Evolutionary conservation across 2,888 invertebrate genomes (phyloP).

Genomic region (Serripes groenlandicus): DNA sequence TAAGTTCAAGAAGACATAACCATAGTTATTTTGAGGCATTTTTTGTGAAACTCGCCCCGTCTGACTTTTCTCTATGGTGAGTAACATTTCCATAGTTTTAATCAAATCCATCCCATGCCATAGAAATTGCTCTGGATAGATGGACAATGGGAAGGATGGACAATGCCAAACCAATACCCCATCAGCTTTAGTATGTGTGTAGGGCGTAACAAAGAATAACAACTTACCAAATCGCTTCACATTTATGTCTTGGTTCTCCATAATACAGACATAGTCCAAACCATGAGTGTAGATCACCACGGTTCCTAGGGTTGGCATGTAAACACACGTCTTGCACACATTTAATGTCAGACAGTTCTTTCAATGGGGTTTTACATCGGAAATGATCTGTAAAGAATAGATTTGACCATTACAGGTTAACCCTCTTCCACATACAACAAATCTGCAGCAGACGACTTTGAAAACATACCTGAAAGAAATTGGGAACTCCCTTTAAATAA

Average conservation of each 20-base stretch:
- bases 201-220: neutral
- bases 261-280: conserved; percentile 3
- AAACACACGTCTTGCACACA: neutral
- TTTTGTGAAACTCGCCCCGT: too few relatives aligned
- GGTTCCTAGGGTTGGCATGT: neutral
- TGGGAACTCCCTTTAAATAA: too few relatives aligned
- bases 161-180: too few relatives aligned
- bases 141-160: too few relatives aligned
- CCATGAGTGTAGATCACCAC: conserved; percentile 1
- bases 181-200: too few relatives aligned
- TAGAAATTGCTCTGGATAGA: neutral
- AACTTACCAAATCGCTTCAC: conserved; percentile 8
- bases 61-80: too few relatives aligned
- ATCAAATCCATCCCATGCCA: neutral
- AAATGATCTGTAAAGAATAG: neutral
- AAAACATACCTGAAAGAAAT: too few relatives aligned
- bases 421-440: neutral
- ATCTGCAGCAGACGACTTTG: too few relatives aligned
- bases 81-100: too few relatives aligned
- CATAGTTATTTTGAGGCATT: too few relatives aligned
- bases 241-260: neutral
- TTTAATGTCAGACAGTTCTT: neutral
- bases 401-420: neutral
- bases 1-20: too few relatives aligned
- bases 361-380: neutral